Conservation (phyloP, 2,797 vertebrate genomes). For the Distichodus sexfasciatus region DNA sequence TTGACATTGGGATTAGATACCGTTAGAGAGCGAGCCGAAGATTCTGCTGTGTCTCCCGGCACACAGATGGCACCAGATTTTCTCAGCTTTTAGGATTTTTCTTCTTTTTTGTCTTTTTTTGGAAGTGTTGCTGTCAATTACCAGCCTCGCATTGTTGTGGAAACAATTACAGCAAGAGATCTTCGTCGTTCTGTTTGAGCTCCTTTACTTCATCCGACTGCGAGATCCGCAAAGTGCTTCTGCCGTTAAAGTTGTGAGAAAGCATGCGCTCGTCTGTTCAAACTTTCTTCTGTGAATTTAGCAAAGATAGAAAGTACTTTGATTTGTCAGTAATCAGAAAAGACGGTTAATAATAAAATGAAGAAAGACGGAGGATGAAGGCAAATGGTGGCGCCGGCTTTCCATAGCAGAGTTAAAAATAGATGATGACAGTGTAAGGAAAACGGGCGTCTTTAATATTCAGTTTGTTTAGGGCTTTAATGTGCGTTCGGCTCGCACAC, state of each 20-base stretch:
- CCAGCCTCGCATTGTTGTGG: slow-evolving; percentile 17
- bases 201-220: slow-evolving; percentile 4
- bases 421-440: background rate
- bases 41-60: background rate
- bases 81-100: background rate
- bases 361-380: background rate
- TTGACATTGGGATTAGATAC: slow-evolving; percentile 39
- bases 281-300: background rate
- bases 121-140: slow-evolving; percentile 17
- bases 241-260: background rate
- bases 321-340: background rate
- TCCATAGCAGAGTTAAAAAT: background rate
- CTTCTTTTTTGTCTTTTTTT: no score
- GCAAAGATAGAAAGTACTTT: background rate
- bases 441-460: background rate
- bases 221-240: background rate
- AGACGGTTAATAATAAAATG: background rate
- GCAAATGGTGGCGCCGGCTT: background rate
- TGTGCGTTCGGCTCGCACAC: background rate
- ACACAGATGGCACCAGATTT: slow-evolving; percentile 29
- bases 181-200: slow-evolving; percentile 17
- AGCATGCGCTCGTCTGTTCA: background rate
- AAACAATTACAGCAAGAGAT: slow-evolving; percentile 15
- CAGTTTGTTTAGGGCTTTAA: background rate
- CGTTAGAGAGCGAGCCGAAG: slow-evolving; percentile 1